Conservation (phyloP, 2,797 vertebrate genomes). For the Ibycter americanus region DNA sequence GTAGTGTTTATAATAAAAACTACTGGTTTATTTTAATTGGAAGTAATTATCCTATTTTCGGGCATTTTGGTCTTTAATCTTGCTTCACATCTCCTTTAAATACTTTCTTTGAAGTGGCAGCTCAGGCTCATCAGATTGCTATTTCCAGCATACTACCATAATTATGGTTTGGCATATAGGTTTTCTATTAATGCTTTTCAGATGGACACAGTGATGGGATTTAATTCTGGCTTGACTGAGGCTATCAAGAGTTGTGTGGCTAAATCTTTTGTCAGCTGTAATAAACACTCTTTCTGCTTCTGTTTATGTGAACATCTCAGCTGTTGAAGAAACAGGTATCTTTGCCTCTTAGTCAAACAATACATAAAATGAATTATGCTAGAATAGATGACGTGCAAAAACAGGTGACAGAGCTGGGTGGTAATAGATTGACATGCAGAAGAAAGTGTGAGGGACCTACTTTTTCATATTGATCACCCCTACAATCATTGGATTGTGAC, state of each 20-base stretch:
- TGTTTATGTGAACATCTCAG: not conserved
- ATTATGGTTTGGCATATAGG: not conserved
- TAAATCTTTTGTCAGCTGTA: not conserved
- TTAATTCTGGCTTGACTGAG: not conserved
- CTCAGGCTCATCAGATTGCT: not conserved
- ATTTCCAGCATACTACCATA: not conserved
- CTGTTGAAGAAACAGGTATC: not conserved
- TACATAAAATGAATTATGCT: not conserved
- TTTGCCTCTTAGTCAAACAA: not conserved
- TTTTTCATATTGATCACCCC: not conserved
- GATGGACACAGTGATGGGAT: not conserved
- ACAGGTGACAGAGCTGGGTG: not conserved
- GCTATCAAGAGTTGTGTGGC: not conserved
- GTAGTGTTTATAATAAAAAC: not conserved
- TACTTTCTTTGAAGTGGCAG: not conserved
- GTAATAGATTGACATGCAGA: fast-evolving
- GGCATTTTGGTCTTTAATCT: not conserved
- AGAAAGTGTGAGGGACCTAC: not conserved
- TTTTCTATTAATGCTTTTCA: not conserved
- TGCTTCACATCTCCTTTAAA: not conserved
- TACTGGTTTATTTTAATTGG: not conserved
- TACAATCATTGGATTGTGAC: not conserved
- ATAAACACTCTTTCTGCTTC: not conserved
- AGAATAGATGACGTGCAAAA: not conserved
- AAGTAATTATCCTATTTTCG: not conserved